Base-by-base conservation (phyloP, 1,140 invertebrate genomes). In the Holcopasites calliopsidis region DNA sequence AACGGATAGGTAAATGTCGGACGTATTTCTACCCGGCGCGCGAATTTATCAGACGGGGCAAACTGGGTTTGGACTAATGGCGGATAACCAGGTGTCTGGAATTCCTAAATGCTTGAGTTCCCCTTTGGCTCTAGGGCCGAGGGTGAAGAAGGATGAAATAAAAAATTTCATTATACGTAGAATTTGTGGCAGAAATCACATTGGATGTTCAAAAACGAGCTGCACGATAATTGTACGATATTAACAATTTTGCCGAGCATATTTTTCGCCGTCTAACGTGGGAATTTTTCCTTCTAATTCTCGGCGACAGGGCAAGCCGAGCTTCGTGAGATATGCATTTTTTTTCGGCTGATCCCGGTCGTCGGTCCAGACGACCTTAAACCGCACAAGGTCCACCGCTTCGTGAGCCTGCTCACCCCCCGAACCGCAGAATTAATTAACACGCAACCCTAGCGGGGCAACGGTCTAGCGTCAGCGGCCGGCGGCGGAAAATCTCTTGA, bases 341-440 rank as follows among this genome's bases (percentile, higher is more conserved):
- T 75, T 50, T 49, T 23, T 42, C 35, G 40, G 21, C 26, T n/a
- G 26, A 8, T 33, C 64, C 33, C 57, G 42, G 55, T 71, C 66
- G 44, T 69, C 52, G 72, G 52, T 5, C 50, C 54, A 69, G 72
- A 75, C 65, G 69, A 49, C 33, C 52, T 69, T 69, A 72, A 76
- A 77, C 68, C 57, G 28, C 38, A 47, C 58, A 1, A 31, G 28
- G 60, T 74, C 61, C 70, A 62, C 58, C 61, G 10, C 52, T 77
- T 58, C 50, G 60, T 64, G 49, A 26, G 65, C 58, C 60, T 58
- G 61, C 52, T 65, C 74, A 60, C 35, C 50, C 69, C 42, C 62
- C 47, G n/a, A 74, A 44, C 74, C 73, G n/a, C 61, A 74, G 71
- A 83, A 85, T 85, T 85, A 85, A 83, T 85, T 80, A 85, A 83